Evolutionary conservation across 2,113 vertebrate species (phyloP).

Genomic region (Bufo bufo): DNA sequence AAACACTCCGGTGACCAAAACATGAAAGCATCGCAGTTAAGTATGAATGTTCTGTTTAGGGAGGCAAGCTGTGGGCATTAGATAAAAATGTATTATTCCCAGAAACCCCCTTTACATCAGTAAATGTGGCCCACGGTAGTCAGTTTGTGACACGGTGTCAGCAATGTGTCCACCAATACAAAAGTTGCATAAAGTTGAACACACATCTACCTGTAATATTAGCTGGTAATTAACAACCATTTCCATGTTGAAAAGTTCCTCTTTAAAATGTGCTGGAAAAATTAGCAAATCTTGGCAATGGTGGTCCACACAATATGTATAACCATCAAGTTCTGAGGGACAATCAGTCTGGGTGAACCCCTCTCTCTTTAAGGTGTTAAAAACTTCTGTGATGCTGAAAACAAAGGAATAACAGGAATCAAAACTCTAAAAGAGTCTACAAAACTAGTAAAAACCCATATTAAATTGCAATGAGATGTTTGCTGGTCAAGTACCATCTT

Average conservation of each 20-base stretch:
- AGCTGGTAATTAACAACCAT: slow-evolving; percentile 80
- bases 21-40: no score
- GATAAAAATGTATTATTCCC: no score
- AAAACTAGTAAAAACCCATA: background rate
- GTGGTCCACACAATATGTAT: slow-evolving; percentile 79
- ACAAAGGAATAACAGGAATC: slow-evolving; percentile 41
- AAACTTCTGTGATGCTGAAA: slow-evolving; percentile 81
- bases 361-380: slow-evolving; percentile 69
- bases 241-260: slow-evolving; percentile 73
- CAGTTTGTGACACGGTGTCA: no score
- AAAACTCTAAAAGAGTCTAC: background rate
- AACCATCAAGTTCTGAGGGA: slow-evolving; percentile 69
- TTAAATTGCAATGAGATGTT: background rate
- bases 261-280: slow-evolving; percentile 81
- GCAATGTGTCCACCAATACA: no score
- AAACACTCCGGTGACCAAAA: no score
- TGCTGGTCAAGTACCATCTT: background rate
- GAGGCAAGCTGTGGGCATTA: no score
- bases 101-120: no score
- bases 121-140: no score
- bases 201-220: slow-evolving; percentile 80
- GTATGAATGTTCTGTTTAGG: no score
- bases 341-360: slow-evolving; percentile 80
- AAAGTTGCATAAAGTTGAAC: background rate
- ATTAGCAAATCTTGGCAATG: slow-evolving; percentile 83